These are phyloP conservation scores for Lasioglossum pauxillum DNA, from an alignment of 2,888 invertebrate genomes.

Conservation along the genomic window DNA sequence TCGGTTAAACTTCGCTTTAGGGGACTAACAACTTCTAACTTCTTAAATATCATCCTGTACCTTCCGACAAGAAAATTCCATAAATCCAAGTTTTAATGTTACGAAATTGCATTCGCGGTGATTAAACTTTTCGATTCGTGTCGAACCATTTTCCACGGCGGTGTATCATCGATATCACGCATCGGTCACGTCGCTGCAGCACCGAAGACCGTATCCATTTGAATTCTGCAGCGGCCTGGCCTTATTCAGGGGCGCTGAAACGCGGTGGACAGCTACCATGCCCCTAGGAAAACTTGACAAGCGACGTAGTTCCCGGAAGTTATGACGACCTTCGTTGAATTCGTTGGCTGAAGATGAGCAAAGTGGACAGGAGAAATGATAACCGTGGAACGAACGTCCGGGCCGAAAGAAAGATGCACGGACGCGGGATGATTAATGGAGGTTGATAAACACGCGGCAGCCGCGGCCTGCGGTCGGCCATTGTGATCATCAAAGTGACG, in stretches of 20 bases:
- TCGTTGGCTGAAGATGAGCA: background rate
- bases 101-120: background rate
- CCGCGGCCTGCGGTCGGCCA: background rate
- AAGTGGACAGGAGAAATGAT: background rate
- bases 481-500: background rate
- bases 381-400: background rate
- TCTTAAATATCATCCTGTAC: too few species aligned
- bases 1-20: too few species aligned
- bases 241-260: conserved; percentile 26
- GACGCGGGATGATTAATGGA: background rate
- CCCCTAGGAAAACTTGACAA: conserved; percentile 16
- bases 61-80: too few species aligned
- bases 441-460: background rate
- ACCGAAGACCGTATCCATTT: conserved; percentile 33
- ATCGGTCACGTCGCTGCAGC: background rate
- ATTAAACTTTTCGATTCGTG: background rate
- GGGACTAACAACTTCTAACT: too few species aligned
- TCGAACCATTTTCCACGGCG: background rate
- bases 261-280: conserved; percentile 12
- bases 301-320: conserved; percentile 8
- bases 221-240: conserved; percentile 38
- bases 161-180: background rate
- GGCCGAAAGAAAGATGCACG: background rate
- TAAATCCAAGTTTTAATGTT: too few species aligned
- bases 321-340: background rate